Evolutionary conservation across 2,113 vertebrate genomes (phyloP), one percentile per base, ranked within the genome.

Genomic region (Datnioides undecimradiatus): DNA sequence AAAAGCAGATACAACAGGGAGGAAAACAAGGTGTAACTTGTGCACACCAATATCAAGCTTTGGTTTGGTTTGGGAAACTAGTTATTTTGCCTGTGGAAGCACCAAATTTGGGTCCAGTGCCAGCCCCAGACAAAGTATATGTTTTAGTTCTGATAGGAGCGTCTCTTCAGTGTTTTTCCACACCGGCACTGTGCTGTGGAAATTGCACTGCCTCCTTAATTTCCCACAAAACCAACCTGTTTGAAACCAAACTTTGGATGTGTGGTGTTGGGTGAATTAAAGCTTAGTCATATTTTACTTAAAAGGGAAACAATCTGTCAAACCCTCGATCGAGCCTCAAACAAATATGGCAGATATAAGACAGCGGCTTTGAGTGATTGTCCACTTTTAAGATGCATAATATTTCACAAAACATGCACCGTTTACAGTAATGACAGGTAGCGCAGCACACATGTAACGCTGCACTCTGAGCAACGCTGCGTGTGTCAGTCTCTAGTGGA

Each of bases 401-500:
- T 1, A 43, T 34, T 40, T 46, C 1, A 23, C 1, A 36, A 57
- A 33, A 62, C 8, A n/a, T 3, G 31, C 21, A 21, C 6, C 21
- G 21, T 52, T 14, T 46, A 19, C 21, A 46, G 8, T 0, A 46
- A 46, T 21, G 6, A 5, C 25, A 49, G 21, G 21, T 46, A 8
- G 8, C 1, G 46, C 21, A 48, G 46, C 25, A 71, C 4, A 8
- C 45, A 8, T 34, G 12, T 21, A 34, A 46, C 54, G 4, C 52
- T 73, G 40, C 0, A 0, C 57, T 54, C 55, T 43, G 14, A 58
- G 46, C 74, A 17, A n/a, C 29, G 43, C 19, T 38, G 33, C 19
- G n/a, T 29, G 54, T 55, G 46, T 70, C 31, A 49, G 31, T 63
- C 64, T 69, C 10, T 31, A 7, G 59, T 31, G 58, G 57, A 80